Evolutionary conservation across 2,797 vertebrate species (phyloP).

Genomic region (Danio choprae): DNA sequence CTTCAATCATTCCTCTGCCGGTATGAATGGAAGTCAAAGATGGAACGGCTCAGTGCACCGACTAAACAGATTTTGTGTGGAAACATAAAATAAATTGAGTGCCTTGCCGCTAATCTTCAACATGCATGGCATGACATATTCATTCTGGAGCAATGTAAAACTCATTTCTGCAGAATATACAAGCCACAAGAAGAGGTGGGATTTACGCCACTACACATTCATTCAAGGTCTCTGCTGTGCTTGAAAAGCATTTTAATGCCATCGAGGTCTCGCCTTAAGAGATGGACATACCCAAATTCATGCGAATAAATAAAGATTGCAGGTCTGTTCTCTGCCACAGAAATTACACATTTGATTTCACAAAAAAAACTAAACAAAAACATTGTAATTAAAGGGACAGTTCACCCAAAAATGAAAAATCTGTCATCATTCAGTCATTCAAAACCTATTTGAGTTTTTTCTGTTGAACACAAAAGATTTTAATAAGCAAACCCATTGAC

Average conservation of each 20-base stretch:
- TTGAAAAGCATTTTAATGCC: background rate
- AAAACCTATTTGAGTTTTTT: no score
- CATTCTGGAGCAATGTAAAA: background rate
- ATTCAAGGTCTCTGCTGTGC: background rate
- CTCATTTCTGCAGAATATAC: background rate
- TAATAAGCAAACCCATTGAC: no score
- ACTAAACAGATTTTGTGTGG: background rate
- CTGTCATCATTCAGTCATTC: no score
- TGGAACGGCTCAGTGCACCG: background rate
- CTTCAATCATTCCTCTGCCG: background rate
- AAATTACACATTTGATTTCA: constrained; percentile 11
- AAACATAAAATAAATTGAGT: constrained; percentile 10
- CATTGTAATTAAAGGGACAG: background rate
- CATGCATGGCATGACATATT: constrained; percentile 8
- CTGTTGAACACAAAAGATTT: no score
- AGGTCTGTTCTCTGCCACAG: background rate
- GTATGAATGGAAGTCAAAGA: background rate
- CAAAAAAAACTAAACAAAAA: background rate
- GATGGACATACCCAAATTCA: background rate
- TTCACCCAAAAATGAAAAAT: no score
- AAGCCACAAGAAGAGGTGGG: background rate
- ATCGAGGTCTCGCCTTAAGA: background rate
- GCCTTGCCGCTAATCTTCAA: background rate
- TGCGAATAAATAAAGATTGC: background rate
- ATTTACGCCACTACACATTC: constrained; percentile 9